A percentile compares a stretch with the other conserved stretches of the same genome.
phyloP scores from a whole-genome alignment of 2,113 vertebrate genomes.

The Rhagologus leucostigma region DNA sequence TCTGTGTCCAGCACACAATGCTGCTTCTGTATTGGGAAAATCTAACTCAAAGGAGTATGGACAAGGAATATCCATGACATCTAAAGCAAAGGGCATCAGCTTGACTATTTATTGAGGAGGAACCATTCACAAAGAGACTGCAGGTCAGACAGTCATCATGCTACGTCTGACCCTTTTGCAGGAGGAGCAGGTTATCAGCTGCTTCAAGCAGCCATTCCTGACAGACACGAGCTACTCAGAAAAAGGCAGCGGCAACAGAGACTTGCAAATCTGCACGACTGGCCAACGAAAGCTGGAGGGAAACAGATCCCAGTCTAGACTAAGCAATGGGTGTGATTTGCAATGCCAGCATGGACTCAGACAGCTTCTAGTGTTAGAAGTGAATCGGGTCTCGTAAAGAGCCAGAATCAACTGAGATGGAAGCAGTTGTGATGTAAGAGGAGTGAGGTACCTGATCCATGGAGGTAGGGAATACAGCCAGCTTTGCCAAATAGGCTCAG shows the following conservation, averaged over 20 bases:
- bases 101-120: not conserved
- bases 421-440: not conserved
- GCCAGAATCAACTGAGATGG: not conserved
- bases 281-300: not conserved
- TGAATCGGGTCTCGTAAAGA: not conserved
- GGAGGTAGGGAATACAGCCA: not conserved
- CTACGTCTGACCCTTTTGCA: not conserved
- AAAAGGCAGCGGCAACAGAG: not conserved
- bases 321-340: not conserved
- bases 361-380: not conserved
- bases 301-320: not conserved
- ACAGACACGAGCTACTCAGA: not conserved
- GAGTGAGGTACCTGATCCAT: not conserved
- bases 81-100: not conserved
- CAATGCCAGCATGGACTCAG: not conserved
- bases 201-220: not conserved
- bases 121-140: not conserved
- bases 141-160: not conserved
- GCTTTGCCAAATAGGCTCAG: not conserved
- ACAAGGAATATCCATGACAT: not conserved
- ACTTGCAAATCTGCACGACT: not conserved
- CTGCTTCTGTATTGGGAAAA: not conserved
- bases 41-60: not conserved
- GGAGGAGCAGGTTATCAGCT: not conserved
- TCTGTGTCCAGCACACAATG: not conserved